Base-by-base conservation (phyloP, 2,888 invertebrate genomes). In the Piscicola geometra region DNA sequence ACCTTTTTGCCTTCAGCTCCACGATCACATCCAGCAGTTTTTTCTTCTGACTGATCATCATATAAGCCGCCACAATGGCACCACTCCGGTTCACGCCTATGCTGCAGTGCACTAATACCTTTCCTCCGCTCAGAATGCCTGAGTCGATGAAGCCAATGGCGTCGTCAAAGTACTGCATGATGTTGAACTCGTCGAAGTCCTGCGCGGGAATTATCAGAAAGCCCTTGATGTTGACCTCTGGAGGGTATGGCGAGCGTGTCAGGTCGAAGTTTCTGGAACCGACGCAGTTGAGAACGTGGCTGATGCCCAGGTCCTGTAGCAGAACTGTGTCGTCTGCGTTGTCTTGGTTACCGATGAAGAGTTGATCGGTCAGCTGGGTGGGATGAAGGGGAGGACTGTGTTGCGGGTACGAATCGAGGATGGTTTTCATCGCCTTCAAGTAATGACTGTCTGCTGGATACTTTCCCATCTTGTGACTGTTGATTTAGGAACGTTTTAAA, bases 31-130 rank as follows among this genome's bases (percentile, higher is more conserved):
- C 75, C 52, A 80, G 74, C 18, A 80, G 77, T 0, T 71, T 30
- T 69, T 68, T 78, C 18, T 71, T 66, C 64, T 78, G 75, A 41
- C 77, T 67, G 50, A 75, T 71, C 79, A 80, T 78, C 64, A 80
- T 72, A 76, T 79, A 80, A 15, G 79, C 80, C 2, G 80, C 80
- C 21, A 75, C 77, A 5, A 80, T 71, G 15, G 80, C 79, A 1
- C 80, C 80, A 71, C 80, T 80, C n/a, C 80, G 70, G 71, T 80
- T 80, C 1, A 80, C 77, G 15, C 80, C 80, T 36, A 80, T 74
- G 41, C 79, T 80, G 67, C 80, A 80, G 77, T 80, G 80, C 1
- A 80, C 79, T 33, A 80, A 69, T 30, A 77, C 78, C 25, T 76
- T 77, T 18, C 80, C 79, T 15, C 78, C 78, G 9, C n/a, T 28